These are phyloP conservation scores for Calliphora vomitoria DNA, from an alignment of 2,888 invertebrate genomes.

Conservation along the genomic window DNA sequence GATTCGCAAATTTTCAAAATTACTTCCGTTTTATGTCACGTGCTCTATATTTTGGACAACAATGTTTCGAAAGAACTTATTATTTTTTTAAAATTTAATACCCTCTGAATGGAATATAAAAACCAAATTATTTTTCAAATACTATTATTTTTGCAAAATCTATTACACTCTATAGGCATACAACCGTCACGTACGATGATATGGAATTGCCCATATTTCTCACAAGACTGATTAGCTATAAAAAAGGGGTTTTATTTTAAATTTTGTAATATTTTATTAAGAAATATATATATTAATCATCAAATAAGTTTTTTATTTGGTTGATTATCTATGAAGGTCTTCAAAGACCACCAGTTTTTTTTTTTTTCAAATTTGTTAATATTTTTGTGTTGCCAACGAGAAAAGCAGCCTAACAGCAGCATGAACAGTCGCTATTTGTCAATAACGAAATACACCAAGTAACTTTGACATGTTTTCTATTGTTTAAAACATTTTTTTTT, in stretches of 20 bases:
- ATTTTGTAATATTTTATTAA: neutral
- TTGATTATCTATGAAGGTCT: slow-evolving; percentile 10
- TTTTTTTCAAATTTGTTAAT: neutral
- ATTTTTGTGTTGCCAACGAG: neutral
- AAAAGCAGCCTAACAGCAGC: neutral
- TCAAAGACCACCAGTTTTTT: neutral
- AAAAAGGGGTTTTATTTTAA: neutral
- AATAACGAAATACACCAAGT: neutral
- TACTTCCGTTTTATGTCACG: too few relatives aligned
- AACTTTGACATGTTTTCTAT: slow-evolving; percentile 3
- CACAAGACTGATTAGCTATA: too few relatives aligned
- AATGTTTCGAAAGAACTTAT: too few relatives aligned
- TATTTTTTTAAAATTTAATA: too few relatives aligned
- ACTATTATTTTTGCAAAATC: too few relatives aligned
- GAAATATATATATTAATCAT: slow-evolving; percentile 18
- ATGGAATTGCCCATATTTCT: too few relatives aligned
- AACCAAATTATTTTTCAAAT: too few relatives aligned
- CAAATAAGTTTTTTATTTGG: neutral
- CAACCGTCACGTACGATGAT: too few relatives aligned
- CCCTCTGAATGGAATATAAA: too few relatives aligned
- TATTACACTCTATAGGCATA: too few relatives aligned
- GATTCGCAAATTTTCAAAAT: too few relatives aligned
- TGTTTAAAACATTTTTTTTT: neutral
- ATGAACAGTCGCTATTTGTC: neutral
- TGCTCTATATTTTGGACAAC: too few relatives aligned